These are phyloP conservation scores for Dione vanillae DNA, from an alignment of 2,888 invertebrate genomes.

Conservation along the genomic window DNA sequence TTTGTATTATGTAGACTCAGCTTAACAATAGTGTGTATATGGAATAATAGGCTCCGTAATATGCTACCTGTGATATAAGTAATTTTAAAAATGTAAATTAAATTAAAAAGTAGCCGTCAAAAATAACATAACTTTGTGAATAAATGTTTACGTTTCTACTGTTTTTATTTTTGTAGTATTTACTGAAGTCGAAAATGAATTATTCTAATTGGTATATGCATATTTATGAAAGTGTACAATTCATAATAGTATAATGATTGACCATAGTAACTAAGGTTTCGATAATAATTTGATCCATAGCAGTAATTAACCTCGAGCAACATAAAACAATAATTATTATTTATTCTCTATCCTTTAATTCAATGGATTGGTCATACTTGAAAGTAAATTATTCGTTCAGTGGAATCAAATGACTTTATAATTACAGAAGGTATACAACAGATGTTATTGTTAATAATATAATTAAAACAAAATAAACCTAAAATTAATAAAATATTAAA, in stretches of 20 bases:
- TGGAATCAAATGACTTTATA: conserved; percentile 6
- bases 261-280: conserved; percentile 5
- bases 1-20: background rate
- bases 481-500: background rate
- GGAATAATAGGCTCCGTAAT: background rate
- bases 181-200: background rate
- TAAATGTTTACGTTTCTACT: conserved; percentile 37
- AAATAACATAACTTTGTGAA: conserved; percentile 37
- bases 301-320: conserved; percentile 35
- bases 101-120: conserved; percentile 41
- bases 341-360: conserved; percentile 17
- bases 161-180: conserved; percentile 20
- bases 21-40: background rate
- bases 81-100: conserved; percentile 24
- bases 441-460: background rate
- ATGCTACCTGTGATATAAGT: background rate
- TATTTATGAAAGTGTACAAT: background rate
- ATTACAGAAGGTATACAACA: conserved; percentile 9
- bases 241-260: conserved; percentile 1
- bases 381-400: conserved; percentile 5
- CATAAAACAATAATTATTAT: conserved; percentile 18
- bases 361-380: conserved; percentile 31
- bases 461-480: background rate
- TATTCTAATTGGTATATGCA: background rate
- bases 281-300: conserved; percentile 18